These are phyloP conservation scores for Oncorhynchus kisutch DNA, from an alignment of 2,113 vertebrate species.

Conservation along the genomic window DNA sequence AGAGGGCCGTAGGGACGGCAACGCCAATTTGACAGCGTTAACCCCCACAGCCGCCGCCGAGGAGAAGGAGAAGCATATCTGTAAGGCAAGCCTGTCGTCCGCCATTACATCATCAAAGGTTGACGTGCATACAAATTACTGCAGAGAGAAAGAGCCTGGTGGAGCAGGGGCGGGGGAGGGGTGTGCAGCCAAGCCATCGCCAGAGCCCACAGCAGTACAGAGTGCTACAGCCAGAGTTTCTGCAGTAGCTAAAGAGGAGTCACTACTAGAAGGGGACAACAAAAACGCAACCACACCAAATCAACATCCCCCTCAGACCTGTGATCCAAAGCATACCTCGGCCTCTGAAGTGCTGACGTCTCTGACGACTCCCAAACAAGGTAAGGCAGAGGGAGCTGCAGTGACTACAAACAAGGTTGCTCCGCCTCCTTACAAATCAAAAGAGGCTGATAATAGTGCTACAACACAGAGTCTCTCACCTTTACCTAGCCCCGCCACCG, in stretches of 20 bases:
- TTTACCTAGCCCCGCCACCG: conserved; percentile 18
- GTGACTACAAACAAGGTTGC: conserved; percentile 24
- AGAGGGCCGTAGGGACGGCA: conserved; percentile 51
- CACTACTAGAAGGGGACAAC: conserved; percentile 18
- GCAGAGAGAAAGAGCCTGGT: conserved; percentile 42
- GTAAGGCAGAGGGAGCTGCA: conserved; percentile 15
- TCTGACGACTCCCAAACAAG: conserved; percentile 5
- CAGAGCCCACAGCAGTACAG: conserved; percentile 8
- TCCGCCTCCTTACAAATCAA: conserved; percentile 31
- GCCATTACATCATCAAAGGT: conserved; percentile 35
- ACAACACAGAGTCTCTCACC: conserved; percentile 17
- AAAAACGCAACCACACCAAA: conserved; percentile 23
- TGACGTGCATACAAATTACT: conserved; percentile 45
- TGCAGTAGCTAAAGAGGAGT: conserved; percentile 22
- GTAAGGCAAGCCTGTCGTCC: conserved; percentile 29
- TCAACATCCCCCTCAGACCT: conserved; percentile 33
- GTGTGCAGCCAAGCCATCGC: conserved; percentile 13
- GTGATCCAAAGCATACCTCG: conserved; percentile 23
- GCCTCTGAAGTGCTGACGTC: conserved; percentile 16
- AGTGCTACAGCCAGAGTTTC: conserved; percentile 16
- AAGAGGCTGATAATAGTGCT: conserved; percentile 34
- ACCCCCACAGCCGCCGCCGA: conserved; percentile 16
- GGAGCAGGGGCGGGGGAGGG: conserved; percentile 23
- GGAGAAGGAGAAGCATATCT: conserved; percentile 34
- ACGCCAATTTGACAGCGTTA: conserved; percentile 52